phyloP scores from a whole-genome alignment of 2,113 vertebrate genomes.

The Cavia porcellus region DNA sequence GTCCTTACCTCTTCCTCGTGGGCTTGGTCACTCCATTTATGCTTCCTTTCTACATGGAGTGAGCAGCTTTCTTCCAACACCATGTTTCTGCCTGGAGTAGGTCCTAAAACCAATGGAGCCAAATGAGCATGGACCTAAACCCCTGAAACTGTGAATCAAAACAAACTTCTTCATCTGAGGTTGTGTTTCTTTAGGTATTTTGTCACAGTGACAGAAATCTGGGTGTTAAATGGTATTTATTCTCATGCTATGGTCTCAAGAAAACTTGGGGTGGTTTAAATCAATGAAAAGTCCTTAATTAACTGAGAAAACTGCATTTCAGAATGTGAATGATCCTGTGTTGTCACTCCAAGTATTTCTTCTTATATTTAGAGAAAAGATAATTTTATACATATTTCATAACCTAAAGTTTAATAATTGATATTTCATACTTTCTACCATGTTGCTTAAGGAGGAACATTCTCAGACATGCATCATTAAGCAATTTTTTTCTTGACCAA shows the following conservation, averaged over 20 bases:
- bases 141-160: not conserved
- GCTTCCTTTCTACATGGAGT: not conserved
- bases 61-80: not conserved
- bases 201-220: not conserved
- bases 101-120: not conserved
- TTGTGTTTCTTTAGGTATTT: not conserved
- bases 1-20: not conserved
- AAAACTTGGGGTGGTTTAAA: not conserved
- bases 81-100: not conserved
- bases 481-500: not conserved
- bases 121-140: not conserved
- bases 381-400: constrained; percentile 15
- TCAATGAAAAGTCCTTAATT: not conserved
- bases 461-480: not conserved
- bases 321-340: not conserved
- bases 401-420: not conserved
- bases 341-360: not conserved
- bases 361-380: constrained; percentile 7
- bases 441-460: not conserved
- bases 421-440: not conserved
- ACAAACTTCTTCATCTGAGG: not conserved
- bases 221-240: not conserved
- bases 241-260: not conserved
- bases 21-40: not conserved
- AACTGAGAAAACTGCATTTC: not conserved